Evolutionary conservation across 2,888 invertebrate genomes (phyloP).

Genomic region (Nymphalis urticae): DNA sequence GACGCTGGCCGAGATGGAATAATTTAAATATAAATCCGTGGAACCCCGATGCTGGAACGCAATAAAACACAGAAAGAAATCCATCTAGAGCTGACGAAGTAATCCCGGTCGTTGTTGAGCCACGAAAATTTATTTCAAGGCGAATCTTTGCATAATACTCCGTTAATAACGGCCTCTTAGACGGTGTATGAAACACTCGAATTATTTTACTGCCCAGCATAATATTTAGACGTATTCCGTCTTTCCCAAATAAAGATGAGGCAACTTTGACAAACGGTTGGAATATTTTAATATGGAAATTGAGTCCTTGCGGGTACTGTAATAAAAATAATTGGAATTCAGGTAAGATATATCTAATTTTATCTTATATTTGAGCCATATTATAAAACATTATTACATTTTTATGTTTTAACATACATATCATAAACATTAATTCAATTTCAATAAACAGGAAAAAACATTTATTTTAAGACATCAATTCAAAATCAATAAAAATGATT

Average conservation of each 20-base stretch:
- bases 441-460: too few species aligned
- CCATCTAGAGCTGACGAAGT: constrained; percentile 58
- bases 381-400: not conserved
- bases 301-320: constrained; percentile 1
- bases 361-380: too few species aligned
- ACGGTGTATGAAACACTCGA: constrained; percentile 39
- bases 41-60: constrained; percentile 55
- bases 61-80: constrained; percentile 65
- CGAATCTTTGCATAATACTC: constrained; percentile 59
- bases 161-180: constrained; percentile 48
- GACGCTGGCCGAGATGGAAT: constrained; percentile 60
- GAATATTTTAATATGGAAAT: constrained; percentile 13
- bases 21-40: constrained; percentile 66
- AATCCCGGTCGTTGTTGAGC: constrained; percentile 58
- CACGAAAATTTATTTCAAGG: constrained; percentile 63
- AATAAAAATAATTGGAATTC: constrained; percentile 8
- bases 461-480: too few species aligned
- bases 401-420: not conserved
- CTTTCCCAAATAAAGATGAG: constrained; percentile 6
- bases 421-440: too few species aligned
- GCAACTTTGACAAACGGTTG: constrained; percentile 7
- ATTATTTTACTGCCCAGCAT: constrained; percentile 37
- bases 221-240: constrained; percentile 17
- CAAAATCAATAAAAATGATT: too few species aligned
- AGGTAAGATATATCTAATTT: constrained; percentile 1